Evolutionary conservation across 2,797 vertebrate species (phyloP), one percentile per base, ranked within the genome.

Genomic region (Urophycis tenuis): DNA sequence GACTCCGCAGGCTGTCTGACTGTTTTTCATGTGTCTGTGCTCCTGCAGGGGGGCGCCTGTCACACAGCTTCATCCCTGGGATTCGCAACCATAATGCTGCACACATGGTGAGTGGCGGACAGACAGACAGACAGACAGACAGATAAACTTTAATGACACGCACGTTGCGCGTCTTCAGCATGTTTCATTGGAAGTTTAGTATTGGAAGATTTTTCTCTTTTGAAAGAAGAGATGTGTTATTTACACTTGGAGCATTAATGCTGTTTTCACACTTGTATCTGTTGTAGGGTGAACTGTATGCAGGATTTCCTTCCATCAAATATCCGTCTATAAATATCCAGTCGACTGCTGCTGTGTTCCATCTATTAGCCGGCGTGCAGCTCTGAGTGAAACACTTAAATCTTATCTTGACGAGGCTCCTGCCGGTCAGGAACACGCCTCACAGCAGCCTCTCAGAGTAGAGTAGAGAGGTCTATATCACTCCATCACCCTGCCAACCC

Each of bases 61-160:
- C 91, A 82, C 93, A 92, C 86, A 94, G 88, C 87, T 93, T 94
- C 83, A 93, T 94, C 79, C 92, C 93, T 75, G 92, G 93, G 79
- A 88, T 94, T 86, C 91, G 93, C 36, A 93, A 91, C 84, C 89
- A 92, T 84, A 90, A 74, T 77, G 78, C 88, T 78, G 74, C 87
- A 77, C 92, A 92, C 75, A 86, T 91, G 29, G 94, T 94, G 82
- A 92, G 92, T 85, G 64, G 75, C 22, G 22, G 2, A 17, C 35
- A 41, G 39, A 45, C 36, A 41, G 39, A n/a, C n/a, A n/a, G n/a
- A n/a, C n/a, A n/a, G n/a, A n/a, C n/a, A n/a, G n/a, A n/a, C n/a
- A n/a, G n/a, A n/a, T n/a, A n/a, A n/a, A n/a, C n/a, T n/a, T n/a
- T n/a, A n/a, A n/a, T n/a, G n/a, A n/a, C n/a, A n/a, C n/a, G n/a